phyloP scores from a whole-genome alignment of 1,140 invertebrate species.

The Drosophila tsacasi region DNA sequence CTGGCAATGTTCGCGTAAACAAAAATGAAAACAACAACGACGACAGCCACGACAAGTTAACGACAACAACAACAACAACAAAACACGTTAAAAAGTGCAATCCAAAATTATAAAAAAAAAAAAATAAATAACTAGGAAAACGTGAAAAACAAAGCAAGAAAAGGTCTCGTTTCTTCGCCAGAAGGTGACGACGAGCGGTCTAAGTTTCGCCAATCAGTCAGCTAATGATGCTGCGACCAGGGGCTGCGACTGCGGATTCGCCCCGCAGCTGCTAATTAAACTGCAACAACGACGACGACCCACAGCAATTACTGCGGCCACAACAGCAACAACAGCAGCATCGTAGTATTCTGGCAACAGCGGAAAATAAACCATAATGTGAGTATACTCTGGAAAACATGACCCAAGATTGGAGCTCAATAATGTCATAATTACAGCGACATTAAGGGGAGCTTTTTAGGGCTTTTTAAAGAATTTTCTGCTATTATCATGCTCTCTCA shows the following conservation, averaged over 20 bases:
- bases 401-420: background rate
- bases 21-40: slow-evolving; percentile 45
- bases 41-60: slow-evolving; percentile 54
- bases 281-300: slow-evolving; percentile 28
- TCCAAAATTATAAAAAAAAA: slow-evolving; percentile 43
- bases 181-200: slow-evolving; percentile 56
- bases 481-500: no score
- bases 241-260: slow-evolving; percentile 44
- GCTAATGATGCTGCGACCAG: slow-evolving; percentile 57
- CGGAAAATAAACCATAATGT: slow-evolving; percentile 48
- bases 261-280: slow-evolving; percentile 78
- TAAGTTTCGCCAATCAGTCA: slow-evolving; percentile 65
- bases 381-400: slow-evolving; percentile 41
- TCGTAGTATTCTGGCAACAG: slow-evolving; percentile 20
- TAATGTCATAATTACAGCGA: background rate
- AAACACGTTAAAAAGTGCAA: slow-evolving; percentile 55
- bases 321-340: slow-evolving; percentile 39
- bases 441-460: background rate
- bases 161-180: slow-evolving; percentile 31
- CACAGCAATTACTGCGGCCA: slow-evolving; percentile 32
- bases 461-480: background rate
- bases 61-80: slow-evolving; percentile 37
- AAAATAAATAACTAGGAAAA: slow-evolving; percentile 20
- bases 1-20: slow-evolving; percentile 61
- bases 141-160: slow-evolving; percentile 25